A percentile compares a stretch with the other conserved stretches of the same genome.
Evolutionary conservation across 2,797 vertebrate genomes (phyloP).

Genomic region (Urophycis tenuis): DNA sequence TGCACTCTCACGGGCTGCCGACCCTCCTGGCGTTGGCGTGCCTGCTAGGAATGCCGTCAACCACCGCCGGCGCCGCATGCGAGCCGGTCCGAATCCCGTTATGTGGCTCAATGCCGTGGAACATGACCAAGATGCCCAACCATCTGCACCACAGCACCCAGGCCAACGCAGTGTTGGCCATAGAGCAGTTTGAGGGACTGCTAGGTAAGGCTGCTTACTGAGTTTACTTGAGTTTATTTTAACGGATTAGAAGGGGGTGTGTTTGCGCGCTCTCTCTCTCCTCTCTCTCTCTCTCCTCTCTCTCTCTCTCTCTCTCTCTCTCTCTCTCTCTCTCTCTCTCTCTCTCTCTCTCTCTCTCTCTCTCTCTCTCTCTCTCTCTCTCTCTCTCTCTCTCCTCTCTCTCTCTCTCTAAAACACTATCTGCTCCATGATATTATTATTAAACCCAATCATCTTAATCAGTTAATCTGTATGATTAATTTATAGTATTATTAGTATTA

Average conservation of each 20-base stretch:
- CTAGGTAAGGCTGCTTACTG: conserved; percentile 61
- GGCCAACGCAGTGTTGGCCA: conserved; percentile 95
- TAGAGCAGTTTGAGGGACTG: conserved; percentile 95
- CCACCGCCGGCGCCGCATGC: conserved; percentile 73
- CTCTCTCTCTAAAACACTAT: too few relatives aligned
- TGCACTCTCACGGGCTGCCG: conserved; percentile 56
- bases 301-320: too few relatives aligned
- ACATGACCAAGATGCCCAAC: conserved; percentile 99
- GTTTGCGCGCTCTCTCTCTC: too few relatives aligned
- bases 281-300: too few relatives aligned
- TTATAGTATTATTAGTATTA: not conserved
- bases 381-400: too few relatives aligned
- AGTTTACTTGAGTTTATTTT: too few relatives aligned
- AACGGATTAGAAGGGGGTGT: too few relatives aligned
- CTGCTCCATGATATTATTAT: not conserved
- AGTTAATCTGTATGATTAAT: too few relatives aligned
- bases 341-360: too few relatives aligned
- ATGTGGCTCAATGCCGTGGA: conserved; percentile 92
- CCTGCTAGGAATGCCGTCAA: conserved; percentile 58
- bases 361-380: too few relatives aligned
- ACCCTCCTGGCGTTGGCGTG: conserved; percentile 60
- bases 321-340: too few relatives aligned
- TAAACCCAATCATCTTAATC: not conserved
- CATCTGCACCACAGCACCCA: conserved; percentile 99
- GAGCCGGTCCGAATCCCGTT: conserved; percentile 91